Evolutionary conservation across 2,888 invertebrate genomes (phyloP).

Genomic region (Melanargia galathea): DNA sequence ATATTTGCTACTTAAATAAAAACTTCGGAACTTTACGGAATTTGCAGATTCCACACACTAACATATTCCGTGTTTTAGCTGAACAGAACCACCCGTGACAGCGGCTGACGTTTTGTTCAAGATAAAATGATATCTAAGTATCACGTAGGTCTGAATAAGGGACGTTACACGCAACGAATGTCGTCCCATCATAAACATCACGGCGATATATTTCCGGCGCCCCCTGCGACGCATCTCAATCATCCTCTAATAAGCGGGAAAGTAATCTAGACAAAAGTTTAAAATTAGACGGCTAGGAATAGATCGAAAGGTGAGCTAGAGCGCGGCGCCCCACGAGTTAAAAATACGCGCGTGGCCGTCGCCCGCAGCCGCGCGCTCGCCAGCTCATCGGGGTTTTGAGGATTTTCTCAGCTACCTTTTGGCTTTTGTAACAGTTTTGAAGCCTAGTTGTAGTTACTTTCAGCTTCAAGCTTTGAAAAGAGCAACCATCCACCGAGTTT

Average conservation of each 20-base stretch:
- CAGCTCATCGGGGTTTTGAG: constrained; percentile 43
- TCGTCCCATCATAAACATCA: constrained; percentile 56
- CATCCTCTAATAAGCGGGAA: constrained; percentile 81
- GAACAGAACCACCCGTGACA: too few species aligned
- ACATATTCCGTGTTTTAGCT: too few species aligned
- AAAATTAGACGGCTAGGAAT: constrained; percentile 74
- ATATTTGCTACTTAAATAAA: too few species aligned
- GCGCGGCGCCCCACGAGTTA: constrained; percentile 74
- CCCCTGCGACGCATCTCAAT: constrained; percentile 81
- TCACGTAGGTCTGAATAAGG: too few species aligned
- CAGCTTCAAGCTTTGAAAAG: too few species aligned
- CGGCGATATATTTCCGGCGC: constrained; percentile 70
- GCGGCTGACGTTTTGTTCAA: too few species aligned
- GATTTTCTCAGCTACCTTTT: constrained; percentile 1
- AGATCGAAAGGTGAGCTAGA: constrained; percentile 80
- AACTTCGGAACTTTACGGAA: too few species aligned
- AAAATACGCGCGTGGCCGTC: constrained; percentile 65
- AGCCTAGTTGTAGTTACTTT: too few species aligned
- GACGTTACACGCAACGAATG: constrained; percentile 24
- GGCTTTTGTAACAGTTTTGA: too few species aligned
- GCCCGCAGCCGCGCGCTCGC: constrained; percentile 53
- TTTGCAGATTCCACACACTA: too few species aligned
- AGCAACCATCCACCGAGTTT: too few species aligned
- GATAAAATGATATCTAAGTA: too few species aligned
- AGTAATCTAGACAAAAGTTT: constrained; percentile 81